Conservation (phyloP, 2,113 vertebrate genomes). For the Sciurus niger region DNA sequence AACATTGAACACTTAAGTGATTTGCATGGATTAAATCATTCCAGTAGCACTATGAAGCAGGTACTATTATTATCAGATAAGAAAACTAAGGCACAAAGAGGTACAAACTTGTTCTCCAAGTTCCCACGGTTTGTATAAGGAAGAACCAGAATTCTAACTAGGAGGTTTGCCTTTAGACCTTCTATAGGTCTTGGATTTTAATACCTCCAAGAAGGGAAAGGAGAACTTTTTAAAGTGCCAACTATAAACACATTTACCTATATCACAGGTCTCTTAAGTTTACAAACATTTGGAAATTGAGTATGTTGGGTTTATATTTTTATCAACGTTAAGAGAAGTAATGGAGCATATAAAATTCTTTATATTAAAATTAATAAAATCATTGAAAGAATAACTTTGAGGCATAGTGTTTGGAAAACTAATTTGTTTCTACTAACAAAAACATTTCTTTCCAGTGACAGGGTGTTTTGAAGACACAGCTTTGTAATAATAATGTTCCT, state of each 20-base stretch:
- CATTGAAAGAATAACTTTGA: background rate
- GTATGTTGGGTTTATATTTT: background rate
- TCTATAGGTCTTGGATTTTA: background rate
- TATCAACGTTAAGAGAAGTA: background rate
- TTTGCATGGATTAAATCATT: background rate
- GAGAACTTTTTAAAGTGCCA: background rate
- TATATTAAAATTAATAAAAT: background rate
- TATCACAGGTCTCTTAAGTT: background rate
- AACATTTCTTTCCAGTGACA: background rate
- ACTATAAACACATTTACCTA: background rate
- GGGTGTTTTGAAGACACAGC: background rate
- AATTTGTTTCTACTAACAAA: background rate
- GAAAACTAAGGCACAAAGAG: background rate
- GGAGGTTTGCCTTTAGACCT: background rate
- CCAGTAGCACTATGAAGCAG: background rate
- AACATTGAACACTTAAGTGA: background rate
- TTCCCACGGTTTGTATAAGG: background rate
- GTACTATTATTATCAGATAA: background rate
- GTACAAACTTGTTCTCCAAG: background rate
- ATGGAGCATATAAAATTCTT: background rate
- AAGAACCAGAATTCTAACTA: background rate
- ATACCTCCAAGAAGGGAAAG: background rate
- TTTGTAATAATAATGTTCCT: background rate
- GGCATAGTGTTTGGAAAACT: background rate
- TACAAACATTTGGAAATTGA: constrained; percentile 1